Base-by-base conservation (phyloP, 2,888 invertebrate genomes). In the Barypeithes pellucidus region DNA sequence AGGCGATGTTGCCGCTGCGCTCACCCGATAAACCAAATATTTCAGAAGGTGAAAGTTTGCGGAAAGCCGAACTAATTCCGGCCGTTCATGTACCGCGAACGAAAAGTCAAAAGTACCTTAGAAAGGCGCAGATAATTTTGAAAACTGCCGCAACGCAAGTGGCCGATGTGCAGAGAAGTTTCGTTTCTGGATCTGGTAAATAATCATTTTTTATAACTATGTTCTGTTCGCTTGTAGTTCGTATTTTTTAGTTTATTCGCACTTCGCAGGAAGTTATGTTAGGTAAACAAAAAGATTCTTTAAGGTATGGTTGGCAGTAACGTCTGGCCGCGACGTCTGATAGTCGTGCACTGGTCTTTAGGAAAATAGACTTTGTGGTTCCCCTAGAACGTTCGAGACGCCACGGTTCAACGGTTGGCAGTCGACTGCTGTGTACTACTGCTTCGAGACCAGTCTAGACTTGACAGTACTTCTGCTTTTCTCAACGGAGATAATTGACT, bases 1-100 rank as follows among this genome's bases (percentile, higher is more conserved):
- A 84, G 73, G 84, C 85, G 20, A 84, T 85, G 76, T 77, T 85
- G 76, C 85, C 86, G 33, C 79, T 82, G 59, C 84, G 85, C 36
- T 85, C 85, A 20, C 85, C 85, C 3, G 66, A 85, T 83, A 73
- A 85, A 85, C 79, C 86, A 84, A 24, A 79, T 84, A 68, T 83
- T 82, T 78, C 81, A 80, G 62, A 62, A 62, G 20, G 45, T 9
- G 43, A 33, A 9, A 16, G 54, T 33, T 57, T 14, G 33, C 54
- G 18, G 14, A 33, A 57, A 18, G 16, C 33, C 20, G 29, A 24
- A 18, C 20, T 18, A 1, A 52, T 20, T n/a, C 52, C 1, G 7
- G 29, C 24, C 16, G 33, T 33, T 33, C 14, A 33, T 3, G 22
- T 2, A 14, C 11, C 36, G 0, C 33, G 16, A 0, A 8, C 33